phyloP scores from a whole-genome alignment of 2,888 invertebrate species.

The Caenorhabditis sinica region DNA sequence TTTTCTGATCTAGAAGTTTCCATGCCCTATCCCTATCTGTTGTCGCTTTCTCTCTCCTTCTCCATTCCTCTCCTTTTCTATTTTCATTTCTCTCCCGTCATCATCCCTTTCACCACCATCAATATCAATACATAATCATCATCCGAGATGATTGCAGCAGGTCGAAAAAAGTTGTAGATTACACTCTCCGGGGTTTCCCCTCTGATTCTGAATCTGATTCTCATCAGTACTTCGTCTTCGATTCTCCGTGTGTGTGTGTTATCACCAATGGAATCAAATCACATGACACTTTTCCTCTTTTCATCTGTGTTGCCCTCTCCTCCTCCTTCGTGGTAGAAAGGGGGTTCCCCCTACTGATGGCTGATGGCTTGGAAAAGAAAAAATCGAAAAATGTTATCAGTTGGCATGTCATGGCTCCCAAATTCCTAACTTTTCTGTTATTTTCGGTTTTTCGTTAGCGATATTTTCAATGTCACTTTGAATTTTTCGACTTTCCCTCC shows the following conservation, averaged over 20 bases:
- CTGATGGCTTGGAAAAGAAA: background rate
- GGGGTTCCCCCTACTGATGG: slow-evolving; percentile 47
- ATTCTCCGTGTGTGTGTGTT: background rate
- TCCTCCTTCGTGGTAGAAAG: background rate
- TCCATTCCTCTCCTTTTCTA: too few species aligned
- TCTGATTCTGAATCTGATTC: slow-evolving; percentile 38
- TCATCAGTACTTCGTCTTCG: slow-evolving; percentile 16
- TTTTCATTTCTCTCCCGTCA: slow-evolving; percentile 1
- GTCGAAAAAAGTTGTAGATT: slow-evolving; percentile 2
- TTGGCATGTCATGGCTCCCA: background rate
- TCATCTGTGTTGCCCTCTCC: too few species aligned
- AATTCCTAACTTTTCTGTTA: background rate
- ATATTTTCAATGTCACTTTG: too few species aligned
- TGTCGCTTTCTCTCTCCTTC: background rate
- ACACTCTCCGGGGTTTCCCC: slow-evolving; percentile 39
- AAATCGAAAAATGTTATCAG: too few species aligned
- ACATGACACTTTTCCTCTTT: slow-evolving; percentile 51
- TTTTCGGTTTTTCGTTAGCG: background rate
- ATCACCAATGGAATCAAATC: slow-evolving; percentile 25
- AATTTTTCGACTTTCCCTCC: too few species aligned
- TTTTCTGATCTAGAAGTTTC: slow-evolving; percentile 7
- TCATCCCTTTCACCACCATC: background rate
- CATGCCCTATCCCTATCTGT: slow-evolving; percentile 1
- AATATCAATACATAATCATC: slow-evolving; percentile 6
- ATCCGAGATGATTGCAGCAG: background rate